A percentile compares a stretch with the other conserved stretches of the same genome.
Evolutionary conservation across 2,113 vertebrate genomes (phyloP).

Genomic region (Xiphophorus couchianus): DNA sequence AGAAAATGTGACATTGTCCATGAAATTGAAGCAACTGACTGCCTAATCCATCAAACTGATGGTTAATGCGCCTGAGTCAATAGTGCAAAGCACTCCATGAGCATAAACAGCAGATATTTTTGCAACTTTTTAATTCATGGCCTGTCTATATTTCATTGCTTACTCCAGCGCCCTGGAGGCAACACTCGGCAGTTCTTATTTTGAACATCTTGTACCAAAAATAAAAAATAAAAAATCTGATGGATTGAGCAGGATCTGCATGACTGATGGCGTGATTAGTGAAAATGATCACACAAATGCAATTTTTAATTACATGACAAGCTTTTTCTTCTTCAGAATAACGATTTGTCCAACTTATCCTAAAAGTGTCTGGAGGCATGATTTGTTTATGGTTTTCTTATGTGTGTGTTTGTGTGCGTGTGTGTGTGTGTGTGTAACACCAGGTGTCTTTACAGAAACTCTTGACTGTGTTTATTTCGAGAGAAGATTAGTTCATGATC

Average conservation of each 20-base stretch:
- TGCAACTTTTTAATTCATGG: slow-evolving; percentile 56
- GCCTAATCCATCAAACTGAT: slow-evolving; percentile 67
- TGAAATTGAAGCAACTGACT: slow-evolving; percentile 68
- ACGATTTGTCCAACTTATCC: slow-evolving; percentile 34
- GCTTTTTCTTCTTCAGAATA: slow-evolving; percentile 40
- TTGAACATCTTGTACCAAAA: slow-evolving; percentile 50
- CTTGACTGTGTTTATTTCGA: not conserved
- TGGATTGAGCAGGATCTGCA: slow-evolving; percentile 44
- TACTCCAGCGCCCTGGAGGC: slow-evolving; percentile 36
- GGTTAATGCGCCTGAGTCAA: slow-evolving; percentile 50
- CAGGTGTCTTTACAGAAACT: not conserved
- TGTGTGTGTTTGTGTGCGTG: not conserved
- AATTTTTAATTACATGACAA: slow-evolving; percentile 60
- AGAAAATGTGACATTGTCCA: slow-evolving; percentile 71
- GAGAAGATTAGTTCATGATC: not conserved
- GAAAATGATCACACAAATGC: slow-evolving; percentile 62
- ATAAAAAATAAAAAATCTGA: slow-evolving; percentile 62
- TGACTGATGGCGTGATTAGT: slow-evolving; percentile 63
- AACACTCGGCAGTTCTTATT: slow-evolving; percentile 53
- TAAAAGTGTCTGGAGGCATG: not conserved
- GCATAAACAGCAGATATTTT: slow-evolving; percentile 54
- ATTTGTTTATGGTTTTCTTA: not conserved
- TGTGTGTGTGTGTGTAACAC: not conserved
- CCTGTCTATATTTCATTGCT: slow-evolving; percentile 63
- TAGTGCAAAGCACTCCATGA: slow-evolving; percentile 26